Evolutionary conservation across 2,888 invertebrate species (phyloP).

Genomic region (Hypsopygia costalis): DNA sequence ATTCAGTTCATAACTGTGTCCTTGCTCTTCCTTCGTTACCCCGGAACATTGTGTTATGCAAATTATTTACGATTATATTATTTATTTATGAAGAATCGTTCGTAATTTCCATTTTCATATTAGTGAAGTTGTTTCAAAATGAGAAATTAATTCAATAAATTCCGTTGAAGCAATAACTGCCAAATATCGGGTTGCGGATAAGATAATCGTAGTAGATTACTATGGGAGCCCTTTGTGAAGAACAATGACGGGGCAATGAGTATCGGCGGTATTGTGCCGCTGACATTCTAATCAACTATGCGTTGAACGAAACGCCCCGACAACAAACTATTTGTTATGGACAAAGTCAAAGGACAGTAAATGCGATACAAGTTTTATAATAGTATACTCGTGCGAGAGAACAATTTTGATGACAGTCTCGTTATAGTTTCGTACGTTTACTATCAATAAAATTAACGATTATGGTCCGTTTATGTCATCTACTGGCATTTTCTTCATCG

Average conservation of each 20-base stretch:
- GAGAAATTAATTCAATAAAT: conserved; percentile 39
- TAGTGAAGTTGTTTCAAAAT: conserved; percentile 27
- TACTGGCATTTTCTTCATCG: too few species aligned
- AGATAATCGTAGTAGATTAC: conserved; percentile 11
- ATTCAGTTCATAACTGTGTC: conserved; percentile 44
- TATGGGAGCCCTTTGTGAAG: background rate
- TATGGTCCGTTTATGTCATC: too few species aligned
- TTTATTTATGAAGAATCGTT: conserved; percentile 36
- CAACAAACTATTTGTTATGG: background rate
- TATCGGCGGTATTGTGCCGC: conserved; percentile 16
- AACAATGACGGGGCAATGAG: conserved; percentile 19
- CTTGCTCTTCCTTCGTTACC: conserved; percentile 34
- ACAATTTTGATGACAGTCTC: too few species aligned
- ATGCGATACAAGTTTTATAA: background rate
- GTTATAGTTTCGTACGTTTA: too few species aligned
- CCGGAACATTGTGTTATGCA: conserved; percentile 42
- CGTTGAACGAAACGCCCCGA: conserved; percentile 8
- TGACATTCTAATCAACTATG: conserved; percentile 25
- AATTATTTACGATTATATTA: conserved; percentile 33
- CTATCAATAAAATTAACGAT: too few species aligned
- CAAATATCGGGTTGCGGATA: conserved; percentile 17
- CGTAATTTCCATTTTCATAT: conserved; percentile 27
- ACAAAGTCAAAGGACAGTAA: conserved; percentile 1
- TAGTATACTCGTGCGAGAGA: background rate
- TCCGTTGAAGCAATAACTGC: conserved; percentile 18